Base-by-base conservation (phyloP, 2,797 vertebrate genomes). In the Discoglossus pictus region DNA sequence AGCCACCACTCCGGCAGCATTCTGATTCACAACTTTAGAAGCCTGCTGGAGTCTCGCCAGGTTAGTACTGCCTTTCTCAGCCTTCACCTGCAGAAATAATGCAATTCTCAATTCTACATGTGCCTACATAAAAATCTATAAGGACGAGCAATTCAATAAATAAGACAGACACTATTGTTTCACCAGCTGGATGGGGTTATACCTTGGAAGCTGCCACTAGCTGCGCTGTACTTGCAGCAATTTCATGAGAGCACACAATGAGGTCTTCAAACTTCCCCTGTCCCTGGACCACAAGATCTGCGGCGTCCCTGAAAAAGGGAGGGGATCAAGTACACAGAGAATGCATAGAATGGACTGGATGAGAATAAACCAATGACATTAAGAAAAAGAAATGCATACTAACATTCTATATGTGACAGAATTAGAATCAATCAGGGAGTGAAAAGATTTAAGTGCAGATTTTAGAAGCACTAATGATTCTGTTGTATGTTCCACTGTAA, bases 131-230 rank as follows among this genome's bases (percentile, higher is more conserved):
- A n/a, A n/a, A 12, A 18, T n/a, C 2, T 5, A 59, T 59, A 42
- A 10, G 21, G 3, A 7, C 16, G 35, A 55, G 9, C 7, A 34
- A 51, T n/a, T n/a, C 47, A 8, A 3, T 27, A 52, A 34, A 34
- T 52, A 27, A 38, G 12, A 20, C 10, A 38, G 3, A n/a, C 15
- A 25, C 7, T 2, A 35, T 12, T 16, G 9, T n/a, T 20, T 48
- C 25, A 13, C 13, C 6, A 56, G 7, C 5, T 10, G 18, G 21
- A 0, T 0, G 0, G 1, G 15, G 9, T 18, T 72, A 47, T 73
- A 98, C 97, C 93, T 98, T 99, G 42, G 97, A 98, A 7, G 95
- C 96, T 16, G 97, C 96, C 54, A 99, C 96, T 0, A 99, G 90
- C 75, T 99, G 97, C 0, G 96, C 97, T 0, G 97, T 99, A 80